A percentile compares a stretch with the other conserved stretches of the same genome.
phyloP scores from a whole-genome alignment of 2,113 vertebrate genomes.

The Pelmatolapia mariae region DNA sequence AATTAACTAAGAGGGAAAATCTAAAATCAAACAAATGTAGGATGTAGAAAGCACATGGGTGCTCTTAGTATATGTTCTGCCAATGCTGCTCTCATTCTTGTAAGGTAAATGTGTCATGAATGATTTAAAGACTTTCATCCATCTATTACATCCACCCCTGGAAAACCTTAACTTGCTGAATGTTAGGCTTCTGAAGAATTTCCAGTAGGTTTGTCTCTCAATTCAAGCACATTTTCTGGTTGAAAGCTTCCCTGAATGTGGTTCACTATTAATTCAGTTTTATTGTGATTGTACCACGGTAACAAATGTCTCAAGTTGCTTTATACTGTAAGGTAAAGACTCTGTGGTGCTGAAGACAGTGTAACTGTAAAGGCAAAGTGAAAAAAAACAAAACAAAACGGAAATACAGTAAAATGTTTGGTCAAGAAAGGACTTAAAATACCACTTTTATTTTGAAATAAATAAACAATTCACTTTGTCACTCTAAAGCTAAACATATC shows the following conservation, averaged over 20 bases:
- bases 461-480: not conserved
- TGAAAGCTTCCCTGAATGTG: not conserved
- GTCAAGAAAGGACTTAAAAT: not conserved
- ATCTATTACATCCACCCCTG: constrained; percentile 1
- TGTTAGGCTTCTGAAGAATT: not conserved
- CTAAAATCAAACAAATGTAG: not conserved
- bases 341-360: not conserved
- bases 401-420: not conserved
- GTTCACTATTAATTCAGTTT: not conserved
- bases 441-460: not conserved
- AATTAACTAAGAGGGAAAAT: not conserved
- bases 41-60: not conserved
- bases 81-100: not conserved
- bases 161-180: not conserved
- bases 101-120: constrained; percentile 31
- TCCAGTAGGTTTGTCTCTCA: constrained; percentile 1
- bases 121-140: constrained; percentile 23
- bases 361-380: not conserved
- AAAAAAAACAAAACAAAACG: not conserved
- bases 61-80: not conserved
- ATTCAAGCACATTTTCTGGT: not conserved
- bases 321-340: not conserved
- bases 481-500: not conserved
- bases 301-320: not conserved
- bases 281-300: not conserved